Evolutionary conservation across 2,888 invertebrate genomes (phyloP).

Genomic region (Ophion slaviceki): DNA sequence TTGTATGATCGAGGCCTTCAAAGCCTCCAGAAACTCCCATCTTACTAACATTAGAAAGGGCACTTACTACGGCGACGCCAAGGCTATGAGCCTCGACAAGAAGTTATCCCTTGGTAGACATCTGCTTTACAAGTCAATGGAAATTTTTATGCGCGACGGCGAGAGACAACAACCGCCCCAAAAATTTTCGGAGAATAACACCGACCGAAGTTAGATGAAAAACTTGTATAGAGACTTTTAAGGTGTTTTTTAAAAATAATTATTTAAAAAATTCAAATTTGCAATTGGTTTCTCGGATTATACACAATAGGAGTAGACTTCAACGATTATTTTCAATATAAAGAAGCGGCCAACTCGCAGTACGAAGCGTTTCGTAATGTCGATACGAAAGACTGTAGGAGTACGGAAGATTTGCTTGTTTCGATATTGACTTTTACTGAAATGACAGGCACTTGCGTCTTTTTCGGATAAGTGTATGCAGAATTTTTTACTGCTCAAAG

Average conservation of each 20-base stretch:
- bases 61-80: slow-evolving; percentile 92
- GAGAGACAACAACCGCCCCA: slow-evolving; percentile 93
- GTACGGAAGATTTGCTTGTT: neutral
- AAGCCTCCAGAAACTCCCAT: slow-evolving; percentile 84
- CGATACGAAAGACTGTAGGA: neutral
- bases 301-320: neutral
- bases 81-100: slow-evolving; percentile 90
- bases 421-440: neutral
- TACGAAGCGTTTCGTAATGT: neutral
- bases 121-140: slow-evolving; percentile 92
- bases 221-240: neutral
- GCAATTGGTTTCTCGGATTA: too few relatives aligned
- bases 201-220: neutral
- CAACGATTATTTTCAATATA: neutral
- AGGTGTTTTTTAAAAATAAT: neutral
- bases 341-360: neutral
- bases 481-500: neutral
- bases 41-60: slow-evolving; percentile 92
- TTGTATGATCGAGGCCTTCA: slow-evolving; percentile 95
- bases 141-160: slow-evolving; percentile 94
- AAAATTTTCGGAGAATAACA: slow-evolving; percentile 34
- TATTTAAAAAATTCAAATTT: neutral
- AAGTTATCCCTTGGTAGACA: slow-evolving; percentile 91
- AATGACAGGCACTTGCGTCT: neutral
- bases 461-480: neutral